phyloP scores from a whole-genome alignment of 2,888 invertebrate genomes.

The Morpho helenor region DNA sequence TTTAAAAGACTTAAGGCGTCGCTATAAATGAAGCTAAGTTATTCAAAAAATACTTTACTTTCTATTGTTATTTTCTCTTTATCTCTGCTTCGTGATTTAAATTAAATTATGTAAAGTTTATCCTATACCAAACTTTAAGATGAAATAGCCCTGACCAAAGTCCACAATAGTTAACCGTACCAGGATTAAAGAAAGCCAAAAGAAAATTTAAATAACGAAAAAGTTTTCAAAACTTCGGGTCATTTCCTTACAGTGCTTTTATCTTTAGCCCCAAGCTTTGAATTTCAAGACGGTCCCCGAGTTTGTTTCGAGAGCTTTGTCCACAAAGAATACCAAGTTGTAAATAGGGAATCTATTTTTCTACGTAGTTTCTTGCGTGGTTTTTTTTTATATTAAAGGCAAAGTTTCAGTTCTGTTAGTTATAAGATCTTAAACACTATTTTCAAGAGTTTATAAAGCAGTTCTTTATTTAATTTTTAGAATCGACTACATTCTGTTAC shows the following conservation, averaged over 20 bases:
- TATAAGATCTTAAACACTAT: slow-evolving; percentile 4
- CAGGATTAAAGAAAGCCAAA: slow-evolving; percentile 1
- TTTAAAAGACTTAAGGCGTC: no score
- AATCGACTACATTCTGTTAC: no score
- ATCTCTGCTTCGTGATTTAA: no score
- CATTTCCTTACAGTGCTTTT: slow-evolving; percentile 28
- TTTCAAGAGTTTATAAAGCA: no score
- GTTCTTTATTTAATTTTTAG: no score
- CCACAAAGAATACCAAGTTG: slow-evolving; percentile 28
- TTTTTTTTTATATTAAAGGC: background rate
- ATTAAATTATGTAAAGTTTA: no score
- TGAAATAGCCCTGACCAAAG: background rate
- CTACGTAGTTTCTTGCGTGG: slow-evolving; percentile 9
- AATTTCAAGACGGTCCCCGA: slow-evolving; percentile 26
- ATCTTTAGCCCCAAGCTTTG: slow-evolving; percentile 26
- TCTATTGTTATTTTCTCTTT: no score
- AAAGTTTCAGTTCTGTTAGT: slow-evolving; percentile 4
- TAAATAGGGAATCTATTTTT: slow-evolving; percentile 26
- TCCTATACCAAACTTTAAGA: no score
- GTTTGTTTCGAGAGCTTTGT: slow-evolving; percentile 28
- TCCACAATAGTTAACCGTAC: background rate
- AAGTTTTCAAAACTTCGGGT: slow-evolving; percentile 25
- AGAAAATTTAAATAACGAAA: slow-evolving; percentile 28
- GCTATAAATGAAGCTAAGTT: no score
- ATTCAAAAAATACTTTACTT: no score